Base-by-base conservation (phyloP, 2,797 vertebrate species). In the Triplophysa yarkandensis region DNA sequence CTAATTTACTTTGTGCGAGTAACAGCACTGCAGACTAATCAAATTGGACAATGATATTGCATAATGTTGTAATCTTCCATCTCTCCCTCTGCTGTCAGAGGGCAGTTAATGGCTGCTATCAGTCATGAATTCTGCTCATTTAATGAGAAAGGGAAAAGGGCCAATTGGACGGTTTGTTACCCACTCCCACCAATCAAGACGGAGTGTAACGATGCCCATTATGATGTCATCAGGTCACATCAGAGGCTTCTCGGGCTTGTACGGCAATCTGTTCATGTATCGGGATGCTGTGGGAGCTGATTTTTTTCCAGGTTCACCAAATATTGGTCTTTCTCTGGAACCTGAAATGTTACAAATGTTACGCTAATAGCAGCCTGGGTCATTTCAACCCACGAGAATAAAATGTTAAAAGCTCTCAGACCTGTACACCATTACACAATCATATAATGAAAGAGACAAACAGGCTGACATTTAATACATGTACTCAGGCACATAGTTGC, bases 41-140 rank as follows among this genome's bases (percentile, higher is more conserved):
- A 71, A 58, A 66, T 71, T 27, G 68, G 43, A 69, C 71, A 65
- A 69, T 78, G 70, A 77, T 67, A 72, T 67, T 77, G 76, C 60
- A 54, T 77, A 72, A 77, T 73, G 55, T 68, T 0, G 70, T 63
- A 62, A 73, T 73, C 69, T 62, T 54, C 64, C 36, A 71, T 71
- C 75, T 58, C 61, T 30, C 68, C 52, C 57, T 7, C 17, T 71
- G 41, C 62, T 71, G 68, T 66, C 39, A 9, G 32, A 60, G 68
- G 41, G 48, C 34, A 28, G 70, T 64, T 73, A 73, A 68, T 63
- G 70, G 64, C 64, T 65, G 27, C 43, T 63, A 68, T 73, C 69
- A 62, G 46, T 62, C 64, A 73, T 73, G 77, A 73, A 68, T 78
- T 68, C 60, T 78, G 63, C 64, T 54, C 27, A 32, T 74, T 73